Evolutionary conservation across 92 coral and sea anemone species (phyloP).

Genomic region (Pocillopora grandis): DNA sequence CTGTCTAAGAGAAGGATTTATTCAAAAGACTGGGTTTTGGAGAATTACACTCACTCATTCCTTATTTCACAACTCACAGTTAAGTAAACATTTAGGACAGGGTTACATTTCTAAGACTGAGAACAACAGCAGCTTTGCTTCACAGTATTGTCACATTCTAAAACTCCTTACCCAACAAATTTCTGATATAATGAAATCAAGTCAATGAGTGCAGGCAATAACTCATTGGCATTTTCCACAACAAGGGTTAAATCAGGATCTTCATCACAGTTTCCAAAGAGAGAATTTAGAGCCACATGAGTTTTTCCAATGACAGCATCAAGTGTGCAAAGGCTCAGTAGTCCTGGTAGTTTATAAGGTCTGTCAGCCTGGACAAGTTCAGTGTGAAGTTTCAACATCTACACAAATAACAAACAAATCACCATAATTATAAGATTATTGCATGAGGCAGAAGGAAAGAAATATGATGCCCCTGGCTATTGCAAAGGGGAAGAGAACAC

Average conservation of each 20-base stretch:
- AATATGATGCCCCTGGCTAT: too few species aligned
- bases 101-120: too few species aligned
- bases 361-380: slow-evolving; percentile 41
- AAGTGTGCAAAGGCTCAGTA: slow-evolving; percentile 70
- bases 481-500: too few species aligned
- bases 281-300: slow-evolving; percentile 62
- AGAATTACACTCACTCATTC: too few species aligned
- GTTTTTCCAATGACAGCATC: slow-evolving; percentile 83
- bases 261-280: slow-evolving; percentile 82
- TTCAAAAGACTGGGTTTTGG: too few species aligned
- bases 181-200: slow-evolving; percentile 83
- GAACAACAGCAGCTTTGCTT: too few species aligned
- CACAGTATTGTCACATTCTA: neutral
- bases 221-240: slow-evolving; percentile 72
- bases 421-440: neutral
- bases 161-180: slow-evolving; percentile 72
- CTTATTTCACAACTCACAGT: too few species aligned
- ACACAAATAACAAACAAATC: neutral
- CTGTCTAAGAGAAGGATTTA: too few species aligned
- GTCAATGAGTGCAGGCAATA: slow-evolving; percentile 68
- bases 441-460: too few species aligned
- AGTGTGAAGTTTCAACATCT: slow-evolving; percentile 59
- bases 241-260: slow-evolving; percentile 75
- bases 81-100: too few species aligned
- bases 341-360: slow-evolving; percentile 78